Conservation (phyloP, 1,140 invertebrate species). For the Phymorhynchus buccinoides region DNA sequence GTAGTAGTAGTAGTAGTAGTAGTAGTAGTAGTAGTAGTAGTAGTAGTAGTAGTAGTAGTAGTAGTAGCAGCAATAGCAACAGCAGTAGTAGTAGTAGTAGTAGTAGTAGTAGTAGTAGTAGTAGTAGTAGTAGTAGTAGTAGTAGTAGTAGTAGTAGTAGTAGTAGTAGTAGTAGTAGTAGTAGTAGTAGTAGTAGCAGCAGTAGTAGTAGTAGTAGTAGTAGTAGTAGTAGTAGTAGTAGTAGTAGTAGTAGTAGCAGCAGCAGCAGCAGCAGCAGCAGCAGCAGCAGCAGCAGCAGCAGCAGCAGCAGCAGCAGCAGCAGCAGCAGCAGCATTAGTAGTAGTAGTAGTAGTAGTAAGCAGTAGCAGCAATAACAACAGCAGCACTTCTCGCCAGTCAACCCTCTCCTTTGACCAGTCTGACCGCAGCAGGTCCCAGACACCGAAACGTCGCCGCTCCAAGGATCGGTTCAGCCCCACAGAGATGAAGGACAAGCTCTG, state of each 20-base stretch:
- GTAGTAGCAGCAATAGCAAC: background rate
- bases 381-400: too few species aligned
- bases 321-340: too few species aligned
- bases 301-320: too few species aligned
- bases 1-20: background rate
- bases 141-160: background rate
- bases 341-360: too few species aligned
- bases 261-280: background rate
- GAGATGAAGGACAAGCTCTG: too few species aligned
- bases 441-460: too few species aligned
- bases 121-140: background rate
- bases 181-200: background rate
- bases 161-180: background rate
- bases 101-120: background rate
- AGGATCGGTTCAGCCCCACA: too few species aligned
- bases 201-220: slow-evolving; percentile 16
- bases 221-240: slow-evolving; percentile 17
- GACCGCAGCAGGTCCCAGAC: too few species aligned
- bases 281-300: background rate
- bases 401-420: too few species aligned
- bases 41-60: background rate
- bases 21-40: background rate
- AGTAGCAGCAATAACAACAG: too few species aligned
- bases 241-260: slow-evolving; percentile 9
- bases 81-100: background rate